phyloP scores from a whole-genome alignment of 2,888 invertebrate genomes.

The Lottia gigantea region DNA sequence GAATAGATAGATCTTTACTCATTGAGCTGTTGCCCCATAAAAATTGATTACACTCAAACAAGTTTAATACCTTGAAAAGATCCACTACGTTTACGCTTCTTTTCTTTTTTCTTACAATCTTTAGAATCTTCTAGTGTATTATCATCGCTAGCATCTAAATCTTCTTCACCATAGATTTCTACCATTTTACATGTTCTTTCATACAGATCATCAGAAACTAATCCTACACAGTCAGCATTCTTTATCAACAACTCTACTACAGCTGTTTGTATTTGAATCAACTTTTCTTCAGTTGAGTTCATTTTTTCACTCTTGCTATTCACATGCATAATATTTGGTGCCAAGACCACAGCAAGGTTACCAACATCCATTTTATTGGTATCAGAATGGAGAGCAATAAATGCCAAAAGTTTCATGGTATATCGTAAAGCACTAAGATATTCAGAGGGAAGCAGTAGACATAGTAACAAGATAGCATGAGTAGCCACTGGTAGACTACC shows the following conservation, averaged over 20 bases:
- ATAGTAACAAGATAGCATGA: conserved; percentile 77
- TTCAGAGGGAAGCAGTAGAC: conserved; percentile 79
- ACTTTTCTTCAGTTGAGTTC: conserved; percentile 57
- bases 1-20: too few species aligned
- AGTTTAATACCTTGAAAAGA: conserved; percentile 79
- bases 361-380: conserved; percentile 85
- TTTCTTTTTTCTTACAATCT: conserved; percentile 69
- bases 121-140: conserved; percentile 60
- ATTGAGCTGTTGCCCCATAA: too few species aligned
- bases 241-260: conserved; percentile 79
- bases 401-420: conserved; percentile 79
- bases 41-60: background rate
- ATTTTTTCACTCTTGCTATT: conserved; percentile 68
- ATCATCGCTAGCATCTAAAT: conserved; percentile 55
- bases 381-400: conserved; percentile 77
- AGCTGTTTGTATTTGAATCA: conserved; percentile 61
- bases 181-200: conserved; percentile 65
- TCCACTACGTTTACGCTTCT: conserved; percentile 86
- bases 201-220: conserved; percentile 75
- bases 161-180: conserved; percentile 57
- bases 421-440: conserved; percentile 84
- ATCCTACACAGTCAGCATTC: conserved; percentile 80
- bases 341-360: conserved; percentile 86
- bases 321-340: conserved; percentile 87
- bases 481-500: conserved; percentile 62